Base-by-base conservation (phyloP, 2,888 invertebrate species). In the Cheilosia pagana region DNA sequence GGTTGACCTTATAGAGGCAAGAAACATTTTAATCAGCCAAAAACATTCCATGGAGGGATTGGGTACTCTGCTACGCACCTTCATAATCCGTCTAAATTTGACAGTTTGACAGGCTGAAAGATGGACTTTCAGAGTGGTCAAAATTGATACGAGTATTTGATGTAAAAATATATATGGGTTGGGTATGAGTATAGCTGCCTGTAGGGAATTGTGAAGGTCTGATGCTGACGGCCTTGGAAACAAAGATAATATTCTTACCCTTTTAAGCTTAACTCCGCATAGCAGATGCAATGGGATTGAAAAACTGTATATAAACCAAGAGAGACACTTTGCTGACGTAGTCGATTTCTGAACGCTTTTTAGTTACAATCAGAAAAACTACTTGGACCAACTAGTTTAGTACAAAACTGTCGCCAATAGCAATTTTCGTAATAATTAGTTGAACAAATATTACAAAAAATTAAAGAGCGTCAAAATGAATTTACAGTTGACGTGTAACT, bases 51-150 rank as follows among this genome's bases (percentile, higher is more conserved):
- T n/a, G 16, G 3, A 39, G 6, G 28, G 21, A 19, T n/a, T n/a
- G n/a, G n/a, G 28, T 3, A 28, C 25, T 23, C 25, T 6, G 25
- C 2, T 21, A 52, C 62, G 41, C 60, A 53, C 31, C 62, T 62
- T 48, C 31, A 23, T 45, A 62, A 43, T 52, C 53, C 53, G 52
- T 60, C 71, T 21, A 12, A 52, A 25, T 60, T 52, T 60, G 59
- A 60, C 71, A 43, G 31, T 60, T 62, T 53, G 72, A 72, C 53
- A 62, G 62, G n/a, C 62, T 53, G 43, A 43, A 43, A 16, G 53
- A 52, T 65, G 50, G 12, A 52, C n/a, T 8, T 19, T 28, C 41
- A 21, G 50, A 41, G 28, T 71, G 71, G 60, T 19, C 50, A 25
- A 3, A 60, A 59, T 48, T 31, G 48, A 70, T 70, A 8, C 7